Base-by-base conservation (phyloP, 2,888 invertebrate species). In the Chymomyza procnemis region DNA sequence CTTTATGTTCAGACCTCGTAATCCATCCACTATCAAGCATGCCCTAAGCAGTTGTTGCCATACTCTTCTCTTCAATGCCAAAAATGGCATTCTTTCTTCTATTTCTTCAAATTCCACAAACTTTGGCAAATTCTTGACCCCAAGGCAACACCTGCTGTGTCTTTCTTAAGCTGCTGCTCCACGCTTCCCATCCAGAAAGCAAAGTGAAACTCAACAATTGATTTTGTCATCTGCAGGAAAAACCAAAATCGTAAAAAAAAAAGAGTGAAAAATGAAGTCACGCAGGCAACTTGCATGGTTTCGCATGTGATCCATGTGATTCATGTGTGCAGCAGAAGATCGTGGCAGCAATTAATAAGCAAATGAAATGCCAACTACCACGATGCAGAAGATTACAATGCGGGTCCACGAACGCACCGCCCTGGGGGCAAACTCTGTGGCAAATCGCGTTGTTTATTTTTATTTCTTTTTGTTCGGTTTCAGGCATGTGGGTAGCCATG, bases 291-390 rank as follows among this genome's bases (percentile, higher is more conserved):
- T 63, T 57, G 54, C 64, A 66, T 80, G 74, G 74, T 78, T 76
- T 80, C 78, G 78, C 76, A 81, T 78, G 74, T 18, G 19, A 54
- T 54, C 21, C 18, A 54, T 54, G 19, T 18, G 19, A 54, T 54
- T 21, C 19, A 21, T 14, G 18, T 14, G 18, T 50, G 48, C 48
- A n/a, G 6, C 16, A 50, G 0, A n/a, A 50, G 18, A 50, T 41
- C 34, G 34, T 41, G 34, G 34, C 34, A 67, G 78, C 76, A 83
- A 81, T 85, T 81, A 81, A 81, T 85, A 85, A 82, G 73, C 81
- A 79, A 80, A 80, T 80, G 67, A 86, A 81, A 84, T 81, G 85
- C 67, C 85, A 81, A 73, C 74, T 74, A 56, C 55, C 22, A 71
- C 79, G 70, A 83, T 12, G 12, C 12, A 9, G 34, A 41, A 41